phyloP scores from a whole-genome alignment of 2,113 vertebrate species.

The Malurus cyaneus region DNA sequence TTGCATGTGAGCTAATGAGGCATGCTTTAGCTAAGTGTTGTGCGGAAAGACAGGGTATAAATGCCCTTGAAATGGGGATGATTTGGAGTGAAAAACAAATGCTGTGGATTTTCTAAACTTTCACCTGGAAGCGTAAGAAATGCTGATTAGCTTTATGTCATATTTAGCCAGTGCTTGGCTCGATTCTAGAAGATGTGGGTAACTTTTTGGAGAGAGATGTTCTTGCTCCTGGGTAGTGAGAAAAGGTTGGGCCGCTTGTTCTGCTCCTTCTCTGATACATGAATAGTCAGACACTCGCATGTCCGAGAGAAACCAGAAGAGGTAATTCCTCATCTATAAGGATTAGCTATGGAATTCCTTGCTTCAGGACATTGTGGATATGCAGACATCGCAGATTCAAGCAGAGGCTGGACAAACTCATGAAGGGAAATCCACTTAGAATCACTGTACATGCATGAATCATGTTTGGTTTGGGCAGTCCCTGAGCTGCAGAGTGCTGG shows the following conservation, averaged over 20 bases:
- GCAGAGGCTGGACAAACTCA: not conserved
- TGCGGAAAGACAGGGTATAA: not conserved
- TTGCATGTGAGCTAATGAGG: slow-evolving; percentile 24
- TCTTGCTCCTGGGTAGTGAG: not conserved
- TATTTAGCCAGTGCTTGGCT: not conserved
- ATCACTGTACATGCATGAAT: not conserved
- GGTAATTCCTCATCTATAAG: not conserved
- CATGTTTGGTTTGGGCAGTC: not conserved
- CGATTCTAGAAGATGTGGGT: not conserved
- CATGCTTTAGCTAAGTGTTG: not conserved
- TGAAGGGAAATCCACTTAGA: not conserved
- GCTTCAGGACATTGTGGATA: not conserved
- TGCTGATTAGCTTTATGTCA: not conserved
- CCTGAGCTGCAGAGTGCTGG: not conserved
- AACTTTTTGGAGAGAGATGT: not conserved
- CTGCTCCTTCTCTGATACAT: not conserved
- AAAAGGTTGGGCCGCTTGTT: not conserved
- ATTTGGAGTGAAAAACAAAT: not conserved
- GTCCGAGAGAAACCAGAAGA: not conserved
- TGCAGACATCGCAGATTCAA: not conserved
- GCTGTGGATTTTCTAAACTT: not conserved
- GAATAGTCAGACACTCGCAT: not conserved
- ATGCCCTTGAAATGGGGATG: not conserved
- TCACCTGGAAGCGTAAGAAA: not conserved
- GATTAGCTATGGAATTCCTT: not conserved